Percentiles rank a stretch among this genome's conserved stretches.
Conservation (phyloP, 2,888 invertebrate species). For the Caenorhabditis sulstoni region DNA sequence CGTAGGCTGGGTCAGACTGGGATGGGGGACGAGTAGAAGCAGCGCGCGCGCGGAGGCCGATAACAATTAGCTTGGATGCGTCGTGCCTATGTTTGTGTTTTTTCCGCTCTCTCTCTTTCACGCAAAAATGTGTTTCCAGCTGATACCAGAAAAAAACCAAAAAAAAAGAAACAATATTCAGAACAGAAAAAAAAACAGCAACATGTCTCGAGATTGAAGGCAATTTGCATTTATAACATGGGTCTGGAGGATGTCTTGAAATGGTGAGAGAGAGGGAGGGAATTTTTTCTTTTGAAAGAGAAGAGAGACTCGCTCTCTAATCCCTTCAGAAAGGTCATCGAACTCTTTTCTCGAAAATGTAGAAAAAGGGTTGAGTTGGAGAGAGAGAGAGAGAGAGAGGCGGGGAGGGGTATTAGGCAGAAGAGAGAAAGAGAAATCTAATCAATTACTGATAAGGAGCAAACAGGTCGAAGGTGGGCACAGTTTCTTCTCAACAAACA, state of each 20-base stretch:
- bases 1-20: conserved; percentile 19
- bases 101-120: conserved; percentile 7
- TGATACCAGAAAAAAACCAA: conserved; percentile 34
- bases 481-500: conserved; percentile 5
- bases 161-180: conserved; percentile 13
- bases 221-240: conserved; percentile 50
- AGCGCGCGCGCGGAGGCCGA: conserved; percentile 13
- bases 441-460: conserved; percentile 28
- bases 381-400: too few relatives aligned
- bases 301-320: conserved; percentile 23
- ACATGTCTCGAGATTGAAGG: conserved; percentile 3
- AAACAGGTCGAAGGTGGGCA: conserved; percentile 19
- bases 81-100: conserved; percentile 26
- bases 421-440: conserved; percentile 16
- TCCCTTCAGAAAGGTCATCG: conserved; percentile 21
- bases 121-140: conserved; percentile 17
- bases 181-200: conserved; percentile 5
- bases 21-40: conserved; percentile 1
- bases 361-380: not conserved
- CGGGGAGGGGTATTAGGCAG: not conserved
- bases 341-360: conserved; percentile 26
- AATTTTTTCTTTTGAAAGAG: conserved; percentile 15
- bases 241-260: not conserved
- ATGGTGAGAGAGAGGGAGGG: too few relatives aligned
- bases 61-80: conserved; percentile 52